A percentile compares a stretch with the other conserved stretches of the same genome.
Evolutionary conservation across 2,888 invertebrate genomes (phyloP).

Genomic region (Cataglyphis livida): DNA sequence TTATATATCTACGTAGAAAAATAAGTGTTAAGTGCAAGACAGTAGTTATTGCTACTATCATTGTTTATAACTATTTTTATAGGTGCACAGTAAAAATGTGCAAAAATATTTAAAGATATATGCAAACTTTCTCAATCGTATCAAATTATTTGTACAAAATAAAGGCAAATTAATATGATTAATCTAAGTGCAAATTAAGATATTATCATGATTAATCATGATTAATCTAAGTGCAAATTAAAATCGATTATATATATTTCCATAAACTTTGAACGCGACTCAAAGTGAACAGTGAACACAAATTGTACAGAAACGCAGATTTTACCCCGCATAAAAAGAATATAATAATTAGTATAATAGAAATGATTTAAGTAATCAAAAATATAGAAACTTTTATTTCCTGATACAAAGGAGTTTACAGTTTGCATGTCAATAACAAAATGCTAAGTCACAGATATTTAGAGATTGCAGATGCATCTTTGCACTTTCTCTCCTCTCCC

Average conservation of each 20-base stretch:
- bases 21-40: background rate
- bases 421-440: background rate
- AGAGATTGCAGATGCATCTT: background rate
- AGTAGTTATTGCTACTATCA: constrained; percentile 8
- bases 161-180: background rate
- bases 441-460: background rate
- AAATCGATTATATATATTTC: background rate
- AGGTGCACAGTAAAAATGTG: background rate
- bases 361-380: background rate
- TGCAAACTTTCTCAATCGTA: background rate
- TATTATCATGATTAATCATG: background rate
- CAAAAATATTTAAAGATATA: background rate
- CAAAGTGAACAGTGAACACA: background rate
- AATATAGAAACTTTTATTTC: background rate
- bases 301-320: background rate
- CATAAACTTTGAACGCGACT: background rate
- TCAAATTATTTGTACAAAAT: background rate
- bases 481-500: background rate
- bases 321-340: background rate
- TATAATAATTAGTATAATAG: background rate
- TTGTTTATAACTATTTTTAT: constrained; percentile 10
- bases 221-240: background rate
- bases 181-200: background rate
- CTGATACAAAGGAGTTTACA: background rate
- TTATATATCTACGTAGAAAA: background rate